Evolutionary conservation across 2,888 invertebrate species (phyloP).

Genomic region (Bruchidius siliquastri): DNA sequence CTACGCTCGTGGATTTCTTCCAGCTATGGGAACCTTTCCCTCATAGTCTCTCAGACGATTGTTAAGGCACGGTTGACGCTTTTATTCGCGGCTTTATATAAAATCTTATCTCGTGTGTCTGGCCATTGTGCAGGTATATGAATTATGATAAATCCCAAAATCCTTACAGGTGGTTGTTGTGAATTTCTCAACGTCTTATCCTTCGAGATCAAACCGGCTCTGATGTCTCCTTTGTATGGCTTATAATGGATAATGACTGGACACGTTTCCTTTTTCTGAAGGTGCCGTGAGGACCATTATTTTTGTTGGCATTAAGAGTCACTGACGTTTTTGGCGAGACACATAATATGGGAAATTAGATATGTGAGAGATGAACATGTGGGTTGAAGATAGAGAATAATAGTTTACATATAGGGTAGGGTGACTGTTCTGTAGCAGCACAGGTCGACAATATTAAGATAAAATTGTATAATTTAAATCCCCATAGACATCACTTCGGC

Average conservation of each 20-base stretch:
- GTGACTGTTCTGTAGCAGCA: too few species aligned
- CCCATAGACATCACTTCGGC: too few species aligned
- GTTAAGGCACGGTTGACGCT: constrained; percentile 25
- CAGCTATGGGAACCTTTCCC: constrained; percentile 4
- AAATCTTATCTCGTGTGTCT: constrained; percentile 20
- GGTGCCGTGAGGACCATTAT: neutral
- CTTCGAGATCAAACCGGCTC: neutral
- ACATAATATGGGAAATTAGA: neutral
- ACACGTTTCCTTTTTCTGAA: neutral
- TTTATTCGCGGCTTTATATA: constrained; percentile 33
- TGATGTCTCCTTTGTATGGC: neutral
- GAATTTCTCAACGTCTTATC: constrained; percentile 8
- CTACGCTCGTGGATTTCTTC: neutral
- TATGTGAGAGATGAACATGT: too few species aligned
- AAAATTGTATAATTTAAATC: too few species aligned
- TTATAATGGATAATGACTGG: constrained; percentile 1
- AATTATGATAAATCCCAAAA: constrained; percentile 22
- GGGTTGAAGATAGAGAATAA: too few species aligned
- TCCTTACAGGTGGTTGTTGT: constrained; percentile 20
- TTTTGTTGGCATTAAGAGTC: neutral
- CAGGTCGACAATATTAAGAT: too few species aligned
- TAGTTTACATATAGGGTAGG: too few species aligned
- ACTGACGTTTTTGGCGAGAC: neutral
- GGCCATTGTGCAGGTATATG: constrained; percentile 22
- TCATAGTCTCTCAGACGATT: constrained; percentile 20